These are phyloP conservation scores for Chrysochloris asiatica DNA, from an alignment of 2,113 vertebrate species.

Conservation along the genomic window DNA sequence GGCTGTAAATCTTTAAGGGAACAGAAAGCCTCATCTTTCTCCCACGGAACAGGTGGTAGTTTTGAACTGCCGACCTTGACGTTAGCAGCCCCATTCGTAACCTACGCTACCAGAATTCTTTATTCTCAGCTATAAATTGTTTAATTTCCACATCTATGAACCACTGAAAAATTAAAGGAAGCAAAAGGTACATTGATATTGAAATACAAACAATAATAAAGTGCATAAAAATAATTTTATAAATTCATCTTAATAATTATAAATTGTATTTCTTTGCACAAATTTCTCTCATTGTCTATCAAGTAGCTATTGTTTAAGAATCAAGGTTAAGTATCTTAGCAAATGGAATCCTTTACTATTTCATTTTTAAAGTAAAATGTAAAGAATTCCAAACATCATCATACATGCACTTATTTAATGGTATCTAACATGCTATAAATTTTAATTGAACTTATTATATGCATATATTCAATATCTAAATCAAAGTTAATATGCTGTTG, in stretches of 20 bases:
- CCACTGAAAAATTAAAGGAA: background rate
- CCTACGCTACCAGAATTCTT: too few relatives aligned
- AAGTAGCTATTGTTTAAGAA: conserved; percentile 24
- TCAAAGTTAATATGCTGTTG: conserved; percentile 43
- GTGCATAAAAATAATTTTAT: background rate
- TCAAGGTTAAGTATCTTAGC: background rate
- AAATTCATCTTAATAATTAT: conserved; percentile 10
- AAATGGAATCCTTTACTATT: conserved; percentile 22
- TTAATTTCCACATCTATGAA: conserved; percentile 11
- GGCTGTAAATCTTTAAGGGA: too few relatives aligned
- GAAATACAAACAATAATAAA: conserved; percentile 34
- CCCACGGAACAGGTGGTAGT: too few relatives aligned
- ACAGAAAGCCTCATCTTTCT: too few relatives aligned
- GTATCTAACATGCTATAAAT: background rate
- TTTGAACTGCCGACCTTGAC: too few relatives aligned
- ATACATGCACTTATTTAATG: conserved; percentile 37
- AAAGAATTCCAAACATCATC: conserved; percentile 54
- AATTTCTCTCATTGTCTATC: background rate
- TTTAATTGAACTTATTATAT: conserved; percentile 31
- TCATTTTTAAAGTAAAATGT: conserved; percentile 59
- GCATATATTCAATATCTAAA: background rate
- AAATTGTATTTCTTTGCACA: conserved; percentile 19
- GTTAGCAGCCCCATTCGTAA: too few relatives aligned
- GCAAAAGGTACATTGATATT: background rate
- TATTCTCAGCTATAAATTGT: background rate